Evolutionary conservation across 2,797 vertebrate genomes (phyloP).

Genomic region (Falco concolor): DNA sequence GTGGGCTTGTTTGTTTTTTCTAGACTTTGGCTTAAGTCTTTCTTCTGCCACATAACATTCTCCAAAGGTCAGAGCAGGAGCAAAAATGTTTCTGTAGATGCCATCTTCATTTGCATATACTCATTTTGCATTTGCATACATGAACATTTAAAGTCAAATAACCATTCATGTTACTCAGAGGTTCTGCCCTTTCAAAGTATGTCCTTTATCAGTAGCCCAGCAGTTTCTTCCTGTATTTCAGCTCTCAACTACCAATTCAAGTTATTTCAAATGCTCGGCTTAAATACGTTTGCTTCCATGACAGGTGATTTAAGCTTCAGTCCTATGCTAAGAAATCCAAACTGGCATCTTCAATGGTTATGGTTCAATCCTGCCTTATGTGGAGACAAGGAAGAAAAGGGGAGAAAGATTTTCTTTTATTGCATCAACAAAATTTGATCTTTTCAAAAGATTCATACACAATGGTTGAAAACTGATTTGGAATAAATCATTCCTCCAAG

Average conservation of each 20-base stretch:
- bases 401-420: background rate
- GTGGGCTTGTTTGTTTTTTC: constrained; percentile 24
- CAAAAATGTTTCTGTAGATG: background rate
- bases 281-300: background rate
- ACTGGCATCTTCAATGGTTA: background rate
- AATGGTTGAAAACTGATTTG: background rate
- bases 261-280: background rate
- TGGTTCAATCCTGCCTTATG: background rate
- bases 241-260: background rate
- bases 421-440: background rate
- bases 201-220: background rate
- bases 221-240: background rate
- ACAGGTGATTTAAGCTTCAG: background rate
- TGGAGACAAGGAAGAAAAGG: background rate
- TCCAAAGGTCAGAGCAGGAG: background rate
- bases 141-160: background rate
- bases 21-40: background rate
- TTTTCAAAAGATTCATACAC: background rate
- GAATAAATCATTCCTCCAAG: background rate
- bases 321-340: background rate
- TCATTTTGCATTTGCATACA: background rate
- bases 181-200: background rate
- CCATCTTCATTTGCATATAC: background rate
- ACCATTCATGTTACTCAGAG: background rate
- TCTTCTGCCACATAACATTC: background rate